These are phyloP conservation scores for Oasisia sp. DNA, from an alignment of 2,888 invertebrate species.

Conservation along the genomic window DNA sequence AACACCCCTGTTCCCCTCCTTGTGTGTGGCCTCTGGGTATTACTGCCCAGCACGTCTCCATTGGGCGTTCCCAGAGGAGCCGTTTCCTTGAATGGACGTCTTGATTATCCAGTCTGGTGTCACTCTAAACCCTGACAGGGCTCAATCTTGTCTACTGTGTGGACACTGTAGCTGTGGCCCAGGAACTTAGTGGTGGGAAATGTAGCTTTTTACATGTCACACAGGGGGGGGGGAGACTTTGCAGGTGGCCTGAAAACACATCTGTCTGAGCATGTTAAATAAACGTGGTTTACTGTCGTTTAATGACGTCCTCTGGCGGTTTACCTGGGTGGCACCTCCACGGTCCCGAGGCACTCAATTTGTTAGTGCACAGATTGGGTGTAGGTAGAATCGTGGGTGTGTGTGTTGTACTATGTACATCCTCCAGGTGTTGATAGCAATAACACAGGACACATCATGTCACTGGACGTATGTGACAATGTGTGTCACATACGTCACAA, in stretches of 20 bases:
- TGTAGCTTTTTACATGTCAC: background rate
- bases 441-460: background rate
- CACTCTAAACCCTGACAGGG: background rate
- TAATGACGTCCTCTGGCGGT: background rate
- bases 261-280: background rate
- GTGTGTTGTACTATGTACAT: background rate
- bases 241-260: background rate
- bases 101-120: background rate
- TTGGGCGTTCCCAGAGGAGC: background rate
- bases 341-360: background rate
- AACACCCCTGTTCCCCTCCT: background rate
- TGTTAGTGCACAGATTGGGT: background rate
- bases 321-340: conserved; percentile 2
- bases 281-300: background rate
- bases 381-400: background rate
- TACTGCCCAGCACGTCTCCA: background rate
- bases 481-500: background rate
- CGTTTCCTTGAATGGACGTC: background rate
- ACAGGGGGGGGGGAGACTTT: background rate
- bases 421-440: background rate
- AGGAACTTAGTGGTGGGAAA: background rate
- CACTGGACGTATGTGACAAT: background rate
- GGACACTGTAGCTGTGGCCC: background rate
- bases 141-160: background rate
- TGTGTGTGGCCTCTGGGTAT: conserved; percentile 10